Evolutionary conservation across 1,140 invertebrate species (phyloP).

Genomic region (Eubasilissa regina): DNA sequence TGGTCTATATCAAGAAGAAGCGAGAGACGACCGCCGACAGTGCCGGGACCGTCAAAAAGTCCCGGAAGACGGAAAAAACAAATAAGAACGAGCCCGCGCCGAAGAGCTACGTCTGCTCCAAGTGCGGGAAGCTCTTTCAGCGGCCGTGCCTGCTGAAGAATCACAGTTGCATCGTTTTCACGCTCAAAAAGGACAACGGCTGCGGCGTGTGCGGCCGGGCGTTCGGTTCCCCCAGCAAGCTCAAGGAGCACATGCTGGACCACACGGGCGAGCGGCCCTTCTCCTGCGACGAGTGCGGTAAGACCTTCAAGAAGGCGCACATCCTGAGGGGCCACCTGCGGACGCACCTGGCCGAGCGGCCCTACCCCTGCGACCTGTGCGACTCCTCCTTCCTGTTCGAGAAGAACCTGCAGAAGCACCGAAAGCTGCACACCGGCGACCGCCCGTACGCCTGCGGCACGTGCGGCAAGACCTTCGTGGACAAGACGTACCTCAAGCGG

Average conservation of each 20-base stretch:
- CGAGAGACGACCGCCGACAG: background rate
- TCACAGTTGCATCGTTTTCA: background rate
- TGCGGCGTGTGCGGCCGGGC: background rate
- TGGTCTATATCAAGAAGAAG: slow-evolving; percentile 20
- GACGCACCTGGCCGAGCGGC: slow-evolving; percentile 61
- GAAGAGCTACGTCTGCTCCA: background rate
- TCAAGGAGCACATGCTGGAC: slow-evolving; percentile 33
- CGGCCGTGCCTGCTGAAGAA: background rate
- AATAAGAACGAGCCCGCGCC: background rate
- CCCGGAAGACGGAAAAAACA: background rate
- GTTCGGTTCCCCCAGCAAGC: background rate
- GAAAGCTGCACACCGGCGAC: slow-evolving; percentile 12
- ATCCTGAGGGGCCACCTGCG: slow-evolving; percentile 57
- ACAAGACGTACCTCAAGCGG: slow-evolving; percentile 27
- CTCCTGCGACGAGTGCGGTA: slow-evolving; percentile 68
- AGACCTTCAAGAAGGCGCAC: slow-evolving; percentile 51
- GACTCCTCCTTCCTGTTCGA: slow-evolving; percentile 49
- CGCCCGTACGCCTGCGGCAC: background rate
- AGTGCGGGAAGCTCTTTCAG: slow-evolving; percentile 5
- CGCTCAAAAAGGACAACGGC: background rate
- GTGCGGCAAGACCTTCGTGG: slow-evolving; percentile 20
- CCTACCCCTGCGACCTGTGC: slow-evolving; percentile 65
- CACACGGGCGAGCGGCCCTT: slow-evolving; percentile 73
- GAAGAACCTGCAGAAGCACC: slow-evolving; percentile 31
- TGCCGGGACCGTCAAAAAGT: too few species aligned